These are phyloP conservation scores for Drosophila sulfurigaster DNA, from an alignment of 1,140 invertebrate genomes.

Conservation along the genomic window DNA sequence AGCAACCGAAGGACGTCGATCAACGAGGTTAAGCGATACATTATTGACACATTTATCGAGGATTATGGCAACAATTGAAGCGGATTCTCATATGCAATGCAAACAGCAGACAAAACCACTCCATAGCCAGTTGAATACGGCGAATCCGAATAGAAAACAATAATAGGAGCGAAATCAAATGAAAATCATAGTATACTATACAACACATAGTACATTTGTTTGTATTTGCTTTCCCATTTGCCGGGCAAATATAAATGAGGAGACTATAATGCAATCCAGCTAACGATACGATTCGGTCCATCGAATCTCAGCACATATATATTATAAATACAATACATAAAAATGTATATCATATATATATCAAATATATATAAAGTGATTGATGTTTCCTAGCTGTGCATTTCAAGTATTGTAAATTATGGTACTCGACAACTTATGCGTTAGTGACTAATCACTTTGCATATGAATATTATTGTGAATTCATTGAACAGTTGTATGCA, in stretches of 20 bases:
- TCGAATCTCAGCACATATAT: slow-evolving; percentile 23
- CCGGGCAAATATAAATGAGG: slow-evolving; percentile 32
- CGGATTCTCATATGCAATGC: slow-evolving; percentile 17
- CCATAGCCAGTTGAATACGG: background rate
- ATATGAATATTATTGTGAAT: slow-evolving; percentile 15
- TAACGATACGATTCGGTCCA: slow-evolving; percentile 12
- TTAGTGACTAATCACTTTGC: slow-evolving; percentile 18
- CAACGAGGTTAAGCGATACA: slow-evolving; percentile 84
- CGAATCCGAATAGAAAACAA: slow-evolving; percentile 38
- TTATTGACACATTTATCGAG: slow-evolving; percentile 84
- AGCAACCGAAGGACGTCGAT: slow-evolving; percentile 80
- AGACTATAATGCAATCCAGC: slow-evolving; percentile 29
- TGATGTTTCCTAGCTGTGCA: slow-evolving; percentile 71
- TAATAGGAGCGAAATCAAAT: slow-evolving; percentile 53
- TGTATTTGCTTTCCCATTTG: slow-evolving; percentile 19
- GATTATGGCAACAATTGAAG: slow-evolving; percentile 76
- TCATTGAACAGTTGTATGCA: slow-evolving; percentile 36
- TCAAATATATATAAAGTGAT: slow-evolving; percentile 66
- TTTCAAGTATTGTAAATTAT: slow-evolving; percentile 51
- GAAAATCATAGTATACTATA: slow-evolving; percentile 27
- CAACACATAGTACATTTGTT: background rate
- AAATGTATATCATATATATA: slow-evolving; percentile 34
- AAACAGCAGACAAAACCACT: slow-evolving; percentile 23
- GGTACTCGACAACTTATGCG: slow-evolving; percentile 1
- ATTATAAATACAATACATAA: slow-evolving; percentile 35